Percentiles rank a stretch among this genome's conserved stretches.
These are phyloP conservation scores for Antrozous pallidus DNA, from an alignment of 2,797 vertebrate genomes.

Conservation along the genomic window DNA sequence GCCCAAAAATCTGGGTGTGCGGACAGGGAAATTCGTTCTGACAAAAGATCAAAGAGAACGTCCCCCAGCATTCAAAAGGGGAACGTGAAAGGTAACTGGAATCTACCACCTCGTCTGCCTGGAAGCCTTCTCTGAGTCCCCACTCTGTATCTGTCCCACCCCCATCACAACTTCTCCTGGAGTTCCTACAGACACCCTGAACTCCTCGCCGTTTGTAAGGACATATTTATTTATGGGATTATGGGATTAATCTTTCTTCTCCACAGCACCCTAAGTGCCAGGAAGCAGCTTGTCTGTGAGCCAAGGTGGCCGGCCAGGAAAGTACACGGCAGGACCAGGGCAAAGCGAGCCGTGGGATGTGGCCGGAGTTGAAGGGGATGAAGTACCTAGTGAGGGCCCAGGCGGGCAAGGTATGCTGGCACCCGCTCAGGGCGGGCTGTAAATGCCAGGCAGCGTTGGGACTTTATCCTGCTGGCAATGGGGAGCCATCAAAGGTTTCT, in stretches of 20 bases:
- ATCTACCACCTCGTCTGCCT: background rate
- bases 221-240: slow-evolving; percentile 67
- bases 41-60: background rate
- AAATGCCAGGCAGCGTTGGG: slow-evolving; percentile 48
- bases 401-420: slow-evolving; percentile 64
- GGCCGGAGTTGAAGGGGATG: background rate
- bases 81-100: background rate
- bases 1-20: background rate
- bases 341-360: background rate
- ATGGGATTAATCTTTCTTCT: slow-evolving; percentile 53
- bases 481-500: slow-evolving; percentile 73
- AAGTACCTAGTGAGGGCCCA: background rate
- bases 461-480: slow-evolving; percentile 60
- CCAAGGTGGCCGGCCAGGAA: background rate
- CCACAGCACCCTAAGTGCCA: slow-evolving; percentile 19
- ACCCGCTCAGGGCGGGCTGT: slow-evolving; percentile 54
- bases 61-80: background rate
- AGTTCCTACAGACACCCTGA: slow-evolving; percentile 27
- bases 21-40: background rate
- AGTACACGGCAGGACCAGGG: background rate
- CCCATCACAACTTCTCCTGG: background rate
- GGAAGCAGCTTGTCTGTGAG: slow-evolving; percentile 21
- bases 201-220: background rate
- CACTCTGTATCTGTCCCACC: background rate
- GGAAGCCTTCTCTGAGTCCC: background rate